Conservation (phyloP, 2,797 vertebrate genomes). For the Onychomys torridus region DNA sequence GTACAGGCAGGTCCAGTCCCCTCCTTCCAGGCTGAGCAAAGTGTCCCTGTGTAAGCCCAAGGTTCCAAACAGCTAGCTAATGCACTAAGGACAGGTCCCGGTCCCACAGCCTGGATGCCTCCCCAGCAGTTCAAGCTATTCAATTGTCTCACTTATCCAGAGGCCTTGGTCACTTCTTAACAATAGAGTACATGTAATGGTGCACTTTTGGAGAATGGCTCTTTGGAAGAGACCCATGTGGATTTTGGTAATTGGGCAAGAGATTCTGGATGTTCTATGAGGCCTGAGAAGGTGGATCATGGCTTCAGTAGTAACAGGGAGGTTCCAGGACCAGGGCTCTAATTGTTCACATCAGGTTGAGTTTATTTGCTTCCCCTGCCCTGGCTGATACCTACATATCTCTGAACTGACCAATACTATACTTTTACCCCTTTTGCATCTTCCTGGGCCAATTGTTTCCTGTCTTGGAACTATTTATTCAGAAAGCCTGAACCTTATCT, state of each 20-base stretch:
- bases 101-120: too few species aligned
- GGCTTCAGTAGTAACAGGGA: neutral
- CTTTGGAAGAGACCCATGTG: neutral
- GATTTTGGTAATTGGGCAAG: neutral
- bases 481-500: neutral
- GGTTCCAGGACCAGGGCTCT: too few species aligned
- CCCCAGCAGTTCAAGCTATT: too few species aligned
- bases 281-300: too few species aligned
- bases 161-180: neutral
- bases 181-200: neutral
- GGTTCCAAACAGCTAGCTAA: too few species aligned
- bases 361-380: neutral
- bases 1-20: too few species aligned
- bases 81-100: too few species aligned
- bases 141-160: too few species aligned
- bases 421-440: neutral
- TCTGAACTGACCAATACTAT: neutral
- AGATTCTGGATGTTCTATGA: neutral
- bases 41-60: too few species aligned
- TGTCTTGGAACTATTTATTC: constrained; percentile 10
- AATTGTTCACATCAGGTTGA: neutral
- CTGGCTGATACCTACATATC: neutral
- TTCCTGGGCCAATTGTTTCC: neutral
- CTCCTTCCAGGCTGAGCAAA: too few species aligned
- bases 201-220: neutral